A percentile compares a stretch with the other conserved stretches of the same genome.
Conservation (phyloP, 2,888 invertebrate genomes). For the Arctia plantaginis region DNA sequence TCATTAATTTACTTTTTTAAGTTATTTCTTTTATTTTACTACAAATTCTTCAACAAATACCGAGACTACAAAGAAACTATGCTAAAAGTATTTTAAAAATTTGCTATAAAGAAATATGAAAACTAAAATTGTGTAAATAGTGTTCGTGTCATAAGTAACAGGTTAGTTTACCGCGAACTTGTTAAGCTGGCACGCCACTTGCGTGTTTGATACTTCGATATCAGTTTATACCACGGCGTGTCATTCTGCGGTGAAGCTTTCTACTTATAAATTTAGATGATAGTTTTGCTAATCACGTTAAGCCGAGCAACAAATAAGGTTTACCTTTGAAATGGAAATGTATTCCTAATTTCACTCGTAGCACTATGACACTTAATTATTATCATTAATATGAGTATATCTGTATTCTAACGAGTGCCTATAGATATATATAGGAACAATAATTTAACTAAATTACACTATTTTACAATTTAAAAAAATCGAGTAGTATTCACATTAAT, state of each 20-base stretch:
- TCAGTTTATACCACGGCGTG: conserved; percentile 35
- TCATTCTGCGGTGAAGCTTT: conserved; percentile 34
- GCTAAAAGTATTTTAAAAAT: not conserved
- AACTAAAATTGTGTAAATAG: conserved; percentile 29
- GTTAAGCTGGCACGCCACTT: conserved; percentile 46
- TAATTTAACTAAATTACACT: too few species aligned
- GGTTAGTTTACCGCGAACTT: conserved; percentile 41
- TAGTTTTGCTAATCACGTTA: conserved; percentile 3
- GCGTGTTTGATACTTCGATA: conserved; percentile 33
- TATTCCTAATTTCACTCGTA: too few species aligned
- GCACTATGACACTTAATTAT: too few species aligned
- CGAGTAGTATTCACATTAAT: too few species aligned
- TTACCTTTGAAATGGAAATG: not conserved
- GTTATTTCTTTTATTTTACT: too few species aligned
- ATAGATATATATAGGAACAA: too few species aligned
- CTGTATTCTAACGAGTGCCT: too few species aligned
- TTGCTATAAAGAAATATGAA: not conserved
- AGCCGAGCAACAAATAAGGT: not conserved
- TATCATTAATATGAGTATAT: too few species aligned
- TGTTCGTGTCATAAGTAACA: conserved; percentile 50
- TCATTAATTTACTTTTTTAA: not conserved
- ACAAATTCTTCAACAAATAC: not conserved
- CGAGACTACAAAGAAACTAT: not conserved
- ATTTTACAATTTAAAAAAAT: too few species aligned
- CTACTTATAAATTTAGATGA: conserved; percentile 6